These are phyloP conservation scores for Remorina albescens DNA, from an alignment of 2,797 vertebrate genomes.

Conservation along the genomic window DNA sequence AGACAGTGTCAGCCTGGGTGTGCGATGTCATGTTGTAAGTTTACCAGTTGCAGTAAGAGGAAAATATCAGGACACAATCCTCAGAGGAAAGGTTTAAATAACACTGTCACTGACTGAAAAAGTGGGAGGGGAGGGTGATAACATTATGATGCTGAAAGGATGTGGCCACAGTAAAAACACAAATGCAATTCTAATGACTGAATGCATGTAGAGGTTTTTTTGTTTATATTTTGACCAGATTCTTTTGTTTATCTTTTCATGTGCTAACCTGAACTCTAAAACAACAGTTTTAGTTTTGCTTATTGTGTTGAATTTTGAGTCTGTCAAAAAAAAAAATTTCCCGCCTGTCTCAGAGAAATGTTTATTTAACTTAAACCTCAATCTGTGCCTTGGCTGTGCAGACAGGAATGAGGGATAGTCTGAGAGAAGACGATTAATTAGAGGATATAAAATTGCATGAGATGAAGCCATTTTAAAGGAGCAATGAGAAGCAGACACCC, in stretches of 20 bases:
- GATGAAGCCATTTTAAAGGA: not conserved
- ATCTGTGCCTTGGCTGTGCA: constrained; percentile 58
- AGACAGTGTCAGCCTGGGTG: constrained; percentile 41
- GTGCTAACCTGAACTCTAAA: not conserved
- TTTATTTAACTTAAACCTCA: constrained; percentile 61
- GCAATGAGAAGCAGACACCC: not conserved
- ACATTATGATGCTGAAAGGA: not conserved
- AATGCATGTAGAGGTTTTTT: not conserved
- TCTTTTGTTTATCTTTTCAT: not conserved
- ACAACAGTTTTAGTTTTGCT: constrained; percentile 17
- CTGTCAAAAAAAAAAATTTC: not conserved
- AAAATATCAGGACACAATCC: constrained; percentile 32
- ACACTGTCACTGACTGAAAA: constrained; percentile 30
- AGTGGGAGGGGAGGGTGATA: not conserved
- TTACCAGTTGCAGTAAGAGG: constrained; percentile 15
- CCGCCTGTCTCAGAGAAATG: constrained; percentile 27
- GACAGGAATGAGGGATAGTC: constrained; percentile 35
- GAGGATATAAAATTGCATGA: not conserved
- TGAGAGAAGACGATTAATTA: not conserved
- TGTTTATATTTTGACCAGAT: not conserved
- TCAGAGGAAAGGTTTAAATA: constrained; percentile 24
- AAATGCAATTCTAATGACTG: not conserved
- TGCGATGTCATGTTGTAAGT: constrained; percentile 31
- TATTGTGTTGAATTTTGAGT: not conserved
- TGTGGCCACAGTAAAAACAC: not conserved